Base-by-base conservation (phyloP, 2,797 vertebrate species). In the Adelosebastes latens region DNA sequence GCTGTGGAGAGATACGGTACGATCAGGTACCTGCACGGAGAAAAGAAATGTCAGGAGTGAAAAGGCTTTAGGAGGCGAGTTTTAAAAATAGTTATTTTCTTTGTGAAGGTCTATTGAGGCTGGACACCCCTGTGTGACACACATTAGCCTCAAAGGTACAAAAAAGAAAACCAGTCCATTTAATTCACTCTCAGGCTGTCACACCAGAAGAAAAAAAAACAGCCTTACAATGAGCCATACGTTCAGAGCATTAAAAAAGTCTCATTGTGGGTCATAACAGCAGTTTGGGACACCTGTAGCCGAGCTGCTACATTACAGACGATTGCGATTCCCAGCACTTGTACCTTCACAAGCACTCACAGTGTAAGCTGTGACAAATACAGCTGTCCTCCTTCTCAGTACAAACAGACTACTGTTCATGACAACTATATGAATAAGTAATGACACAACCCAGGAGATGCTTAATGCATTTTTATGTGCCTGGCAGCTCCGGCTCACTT, bases 401-500 rank as follows among this genome's bases (percentile, higher is more conserved):
- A 82, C 83, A 88, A 87, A 83, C 79, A 77, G 82, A 55, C 84
- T 79, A 82, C 88, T 92, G 91, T 71, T 89, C 81, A 72, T 91
- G 91, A 93, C 92, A 94, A 86, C 81, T 77, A 88, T 81, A 92
- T 93, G 82, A 93, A 92, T 94, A 89, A 92, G 83, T 90, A 90
- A 92, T 84, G 77, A 65, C 62, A 79, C 76, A 52, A 73, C 67
- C 86, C 74, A 31, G 71, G 81, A 77, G 78, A 86, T n/a, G 76
- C 71, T 75, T 69, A 66, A 67, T 86, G 85, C 77, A 85, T 92
- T 88, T 90, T 82, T 61, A 89, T 86, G 85, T 32, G 65, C 71
- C 86, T 73, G 64, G 55, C 67, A 70, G 63, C 22, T n/a, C 18
- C 46, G 18, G 18, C 72, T 78, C 3, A 4, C 36, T 82, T 87